These are phyloP conservation scores for Scelioninae gen. 1 DNA, from an alignment of 2,888 invertebrate species.

Conservation along the genomic window DNA sequence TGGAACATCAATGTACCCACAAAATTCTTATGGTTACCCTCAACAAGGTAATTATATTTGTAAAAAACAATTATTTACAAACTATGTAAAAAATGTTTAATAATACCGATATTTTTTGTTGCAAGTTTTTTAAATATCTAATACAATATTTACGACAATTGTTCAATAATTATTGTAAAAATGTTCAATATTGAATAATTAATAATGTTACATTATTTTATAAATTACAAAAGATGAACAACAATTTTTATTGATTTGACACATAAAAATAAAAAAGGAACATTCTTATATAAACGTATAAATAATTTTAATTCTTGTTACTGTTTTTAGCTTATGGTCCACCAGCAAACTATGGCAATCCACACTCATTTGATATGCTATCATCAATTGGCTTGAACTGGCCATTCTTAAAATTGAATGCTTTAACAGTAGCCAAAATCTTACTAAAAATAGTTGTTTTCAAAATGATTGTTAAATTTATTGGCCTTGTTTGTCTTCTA, in stretches of 20 bases:
- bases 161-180: background rate
- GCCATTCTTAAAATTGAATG: conserved; percentile 88
- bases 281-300: no score
- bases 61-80: background rate
- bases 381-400: conserved; percentile 86
- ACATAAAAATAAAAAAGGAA: no score
- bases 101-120: no score
- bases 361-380: conserved; percentile 82
- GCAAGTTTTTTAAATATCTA: background rate
- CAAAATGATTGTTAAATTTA: conserved; percentile 92
- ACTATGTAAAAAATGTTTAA: no score
- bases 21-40: conserved; percentile 27
- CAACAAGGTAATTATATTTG: conserved; percentile 27
- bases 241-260: background rate
- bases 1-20: background rate
- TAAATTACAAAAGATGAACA: no score
- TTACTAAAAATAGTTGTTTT: conserved; percentile 91
- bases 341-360: conserved; percentile 85
- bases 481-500: conserved; percentile 90
- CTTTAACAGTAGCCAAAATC: conserved; percentile 90
- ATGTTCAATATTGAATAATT: no score
- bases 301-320: no score
- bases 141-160: background rate
- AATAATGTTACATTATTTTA: no score
- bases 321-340: conserved; percentile 84